Evolutionary conservation across 1,140 invertebrate species (phyloP).

Genomic region (Lepeophtheirus salmonis): DNA sequence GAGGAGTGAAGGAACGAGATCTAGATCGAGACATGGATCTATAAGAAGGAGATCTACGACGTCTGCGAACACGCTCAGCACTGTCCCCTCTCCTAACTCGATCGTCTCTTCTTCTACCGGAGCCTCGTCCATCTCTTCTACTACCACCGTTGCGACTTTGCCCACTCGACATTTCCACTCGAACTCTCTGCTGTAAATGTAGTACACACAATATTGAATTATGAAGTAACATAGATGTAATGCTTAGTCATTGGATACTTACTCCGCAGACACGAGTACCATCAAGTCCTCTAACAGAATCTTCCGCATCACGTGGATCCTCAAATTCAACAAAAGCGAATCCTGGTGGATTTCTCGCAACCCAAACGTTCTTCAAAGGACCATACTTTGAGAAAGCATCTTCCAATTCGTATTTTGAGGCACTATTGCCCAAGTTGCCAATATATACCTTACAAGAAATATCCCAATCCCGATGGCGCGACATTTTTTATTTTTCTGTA

Average conservation of each 20-base stretch:
- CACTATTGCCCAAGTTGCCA: constrained; percentile 76
- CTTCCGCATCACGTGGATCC: constrained; percentile 73
- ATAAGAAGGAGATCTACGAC: constrained; percentile 10
- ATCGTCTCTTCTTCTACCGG: constrained; percentile 28
- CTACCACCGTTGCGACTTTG: constrained; percentile 34
- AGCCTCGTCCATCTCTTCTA: constrained; percentile 19
- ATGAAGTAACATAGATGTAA: background rate
- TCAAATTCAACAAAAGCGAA: constrained; percentile 97
- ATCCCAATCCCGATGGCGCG: constrained; percentile 71
- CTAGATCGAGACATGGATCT: constrained; percentile 6
- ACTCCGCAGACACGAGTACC: constrained; percentile 26
- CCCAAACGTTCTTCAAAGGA: constrained; percentile 82
- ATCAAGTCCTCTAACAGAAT: constrained; percentile 59
- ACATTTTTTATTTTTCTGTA: too few relatives aligned
- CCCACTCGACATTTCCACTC: constrained; percentile 60
- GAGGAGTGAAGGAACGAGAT: constrained; percentile 1
- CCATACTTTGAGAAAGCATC: constrained; percentile 70
- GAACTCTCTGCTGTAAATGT: constrained; percentile 43
- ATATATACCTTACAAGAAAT: constrained; percentile 93
- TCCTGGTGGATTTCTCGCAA: constrained; percentile 78
- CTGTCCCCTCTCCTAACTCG: background rate
- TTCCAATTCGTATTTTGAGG: constrained; percentile 71
- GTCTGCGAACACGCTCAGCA: background rate
- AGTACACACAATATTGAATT: background rate
- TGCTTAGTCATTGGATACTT: constrained; percentile 7